Evolutionary conservation across 2,888 invertebrate genomes (phyloP), one percentile per base, ranked within the genome.

Genomic region (Steinernema hermaphroditum): DNA sequence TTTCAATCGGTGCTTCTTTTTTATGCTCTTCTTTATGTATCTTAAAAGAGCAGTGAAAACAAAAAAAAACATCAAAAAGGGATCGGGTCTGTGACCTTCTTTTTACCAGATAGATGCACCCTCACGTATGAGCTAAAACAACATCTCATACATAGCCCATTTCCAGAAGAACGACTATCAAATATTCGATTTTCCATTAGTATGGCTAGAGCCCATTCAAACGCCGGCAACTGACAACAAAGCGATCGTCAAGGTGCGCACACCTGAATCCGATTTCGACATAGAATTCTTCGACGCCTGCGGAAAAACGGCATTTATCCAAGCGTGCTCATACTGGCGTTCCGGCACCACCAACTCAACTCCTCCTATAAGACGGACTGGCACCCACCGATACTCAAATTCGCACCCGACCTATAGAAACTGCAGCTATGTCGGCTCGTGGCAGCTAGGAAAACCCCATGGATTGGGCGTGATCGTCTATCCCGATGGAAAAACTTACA

Each of bases 381-480:
- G 75, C 9, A 27, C 12, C 2, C 68, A 73, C 24, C 29, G 34
- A 8, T 74, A 62, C 62, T 74, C 75, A 44, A 57, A 62, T 32
- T 57, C 75, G n/a, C 75, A 74, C 50, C 62, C 72, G 14, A 24
- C 41, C 24, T 74, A 74, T 44, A 69, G 69, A 24, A 92, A 92
- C 80, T 92, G 93, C 0, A 91, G 91, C 77, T 94, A 93, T 81
- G 90, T 89, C 71, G 94, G 91, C 0, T 90, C 91, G 73, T 94
- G 94, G 94, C 87, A 91, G 75, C 91, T 91, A 85, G 93, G 93
- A 0, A 92, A 93, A 85, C 90, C 93, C 83, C 93, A 94, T 86
- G 94, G 94, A 0, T 90, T 90, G 85, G 94, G 94, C 2, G 92
- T 92, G 86, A 87, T 94, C 74, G 91, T 91, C 83, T 94, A 93